These are phyloP conservation scores for Atrina japonica DNA, from an alignment of 2,888 invertebrate genomes.

Conservation along the genomic window DNA sequence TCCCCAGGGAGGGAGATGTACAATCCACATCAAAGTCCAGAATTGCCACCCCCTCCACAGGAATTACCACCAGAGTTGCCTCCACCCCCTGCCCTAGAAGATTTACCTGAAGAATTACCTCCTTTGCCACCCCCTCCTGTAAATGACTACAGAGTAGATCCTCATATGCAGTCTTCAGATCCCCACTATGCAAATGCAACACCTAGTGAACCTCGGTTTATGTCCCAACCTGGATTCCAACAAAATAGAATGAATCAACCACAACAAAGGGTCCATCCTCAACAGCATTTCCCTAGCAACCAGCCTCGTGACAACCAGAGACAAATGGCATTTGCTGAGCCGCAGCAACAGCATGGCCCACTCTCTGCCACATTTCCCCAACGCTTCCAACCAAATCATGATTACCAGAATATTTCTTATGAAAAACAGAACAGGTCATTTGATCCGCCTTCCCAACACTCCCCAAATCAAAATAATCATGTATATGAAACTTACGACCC, in stretches of 20 bases:
- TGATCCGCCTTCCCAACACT: slow-evolving; percentile 46
- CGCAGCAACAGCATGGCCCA: not conserved
- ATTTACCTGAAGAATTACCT: slow-evolving; percentile 66
- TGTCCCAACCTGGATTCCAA: slow-evolving; percentile 41
- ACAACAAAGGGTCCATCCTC: slow-evolving; percentile 30
- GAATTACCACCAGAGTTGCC: slow-evolving; percentile 80
- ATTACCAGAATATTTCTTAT: slow-evolving; percentile 62
- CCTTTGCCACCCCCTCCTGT: slow-evolving; percentile 82
- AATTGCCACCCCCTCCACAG: slow-evolving; percentile 84
- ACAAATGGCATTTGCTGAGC: slow-evolving; percentile 29
- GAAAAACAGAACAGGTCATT: slow-evolving; percentile 47
- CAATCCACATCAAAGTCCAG: slow-evolving; percentile 50
- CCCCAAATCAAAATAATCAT: slow-evolving; percentile 54
- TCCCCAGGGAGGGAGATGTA: slow-evolving; percentile 51
- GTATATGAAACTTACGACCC: slow-evolving; percentile 64
- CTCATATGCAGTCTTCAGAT: slow-evolving; percentile 13
- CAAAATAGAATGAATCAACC: slow-evolving; percentile 18
- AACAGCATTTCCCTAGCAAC: slow-evolving; percentile 14
- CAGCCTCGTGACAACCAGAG: slow-evolving; percentile 14
- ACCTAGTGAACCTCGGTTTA: slow-evolving; percentile 39
- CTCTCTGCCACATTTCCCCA: slow-evolving; percentile 35
- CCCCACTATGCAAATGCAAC: slow-evolving; percentile 40
- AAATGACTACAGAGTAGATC: slow-evolving; percentile 77
- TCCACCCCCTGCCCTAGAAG: slow-evolving; percentile 79
- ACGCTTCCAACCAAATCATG: slow-evolving; percentile 55